Base-by-base conservation (phyloP, 37 sponge, comb jelly and placozoan genomes). In the Beroe ovata region DNA sequence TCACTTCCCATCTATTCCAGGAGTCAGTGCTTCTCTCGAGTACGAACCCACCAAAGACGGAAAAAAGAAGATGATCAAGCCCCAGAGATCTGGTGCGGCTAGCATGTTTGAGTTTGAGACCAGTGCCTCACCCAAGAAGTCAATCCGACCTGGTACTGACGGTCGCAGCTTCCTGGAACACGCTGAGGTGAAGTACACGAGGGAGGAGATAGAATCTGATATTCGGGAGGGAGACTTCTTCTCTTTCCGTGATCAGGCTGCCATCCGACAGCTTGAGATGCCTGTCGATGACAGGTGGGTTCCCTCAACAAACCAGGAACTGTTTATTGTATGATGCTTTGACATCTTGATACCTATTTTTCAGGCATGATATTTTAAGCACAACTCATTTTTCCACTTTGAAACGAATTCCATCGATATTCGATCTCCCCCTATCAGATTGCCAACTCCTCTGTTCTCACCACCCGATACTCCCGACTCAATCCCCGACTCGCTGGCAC, bases 141-240 rank as follows among this genome's bases (percentile, higher is more conserved):
- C 47, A 22, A 77, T 42, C 28, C 35, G 54, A 11, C 84, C 84
- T 6, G 84, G 84, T 3, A 77, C 84, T 29, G 69, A 33, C 36
- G 69, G 69, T 29, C 3, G 6, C 23, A 66, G 69, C 32, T 66
- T 66, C 36, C 36, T 66, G 36, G 69, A 66, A 8, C 54, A 77
- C 47, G 84, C 35, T 4, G 23, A 39, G 19, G 84, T 42, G 41
- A 42, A 77, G 84, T 39, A 77, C 47, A 39, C 84, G 36, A 77
- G 21, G 23, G 54, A 42, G 84, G 84, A 39, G 54, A 23, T 42
- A 23, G 47, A 77, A 1, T 41, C 54, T 19, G 84, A 77, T 20
- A 77, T 77, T 29, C 39, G 84, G 28, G 84, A 77, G 25, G 84
- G 54, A 42, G 84, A 77, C 84, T 77, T 77, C 84, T 77, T 77